phyloP scores from a whole-genome alignment of 2,888 invertebrate species.

The Sylvicola fuscatus region DNA sequence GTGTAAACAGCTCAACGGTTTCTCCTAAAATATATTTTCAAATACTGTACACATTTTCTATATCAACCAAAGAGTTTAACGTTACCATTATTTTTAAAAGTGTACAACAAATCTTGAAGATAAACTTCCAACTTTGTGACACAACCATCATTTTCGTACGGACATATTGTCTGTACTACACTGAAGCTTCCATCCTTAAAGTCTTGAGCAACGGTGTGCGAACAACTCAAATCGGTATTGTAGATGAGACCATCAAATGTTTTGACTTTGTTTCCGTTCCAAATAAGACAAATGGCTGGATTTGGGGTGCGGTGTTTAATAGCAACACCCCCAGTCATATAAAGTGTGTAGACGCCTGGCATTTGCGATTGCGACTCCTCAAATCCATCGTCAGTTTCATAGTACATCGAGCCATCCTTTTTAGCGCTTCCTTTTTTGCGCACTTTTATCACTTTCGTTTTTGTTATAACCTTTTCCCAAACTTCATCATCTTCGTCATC shows the following conservation, averaged over 20 bases:
- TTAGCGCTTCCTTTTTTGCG: conserved; percentile 2
- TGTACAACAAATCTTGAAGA: conserved; percentile 48
- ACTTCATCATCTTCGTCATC: conserved; percentile 2
- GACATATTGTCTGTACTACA: conserved; percentile 36
- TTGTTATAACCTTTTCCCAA: conserved; percentile 4
- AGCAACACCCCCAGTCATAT: conserved; percentile 15
- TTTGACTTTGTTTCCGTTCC: conserved; percentile 64
- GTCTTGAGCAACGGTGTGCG: conserved; percentile 53
- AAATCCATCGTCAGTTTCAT: neutral
- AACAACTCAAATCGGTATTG: conserved; percentile 45
- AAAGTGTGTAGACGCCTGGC: conserved; percentile 14
- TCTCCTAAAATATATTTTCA: conserved; percentile 25
- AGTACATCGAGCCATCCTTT: neutral
- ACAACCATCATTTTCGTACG: conserved; percentile 6
- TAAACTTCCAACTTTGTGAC: conserved; percentile 27
- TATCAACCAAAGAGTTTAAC: neutral
- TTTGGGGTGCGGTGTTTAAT: conserved; percentile 25
- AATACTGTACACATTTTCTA: neutral
- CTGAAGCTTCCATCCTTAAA: conserved; percentile 46
- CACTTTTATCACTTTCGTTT: conserved; percentile 1
- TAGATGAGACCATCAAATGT: conserved; percentile 68
- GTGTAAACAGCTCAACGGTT: conserved; percentile 31
- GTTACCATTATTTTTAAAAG: conserved; percentile 29
- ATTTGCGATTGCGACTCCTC: conserved; percentile 3
- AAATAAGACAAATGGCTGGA: conserved; percentile 53